These are phyloP conservation scores for Boulengeromyrus knoepffleri DNA, from an alignment of 2,113 vertebrate genomes.

Conservation along the genomic window DNA sequence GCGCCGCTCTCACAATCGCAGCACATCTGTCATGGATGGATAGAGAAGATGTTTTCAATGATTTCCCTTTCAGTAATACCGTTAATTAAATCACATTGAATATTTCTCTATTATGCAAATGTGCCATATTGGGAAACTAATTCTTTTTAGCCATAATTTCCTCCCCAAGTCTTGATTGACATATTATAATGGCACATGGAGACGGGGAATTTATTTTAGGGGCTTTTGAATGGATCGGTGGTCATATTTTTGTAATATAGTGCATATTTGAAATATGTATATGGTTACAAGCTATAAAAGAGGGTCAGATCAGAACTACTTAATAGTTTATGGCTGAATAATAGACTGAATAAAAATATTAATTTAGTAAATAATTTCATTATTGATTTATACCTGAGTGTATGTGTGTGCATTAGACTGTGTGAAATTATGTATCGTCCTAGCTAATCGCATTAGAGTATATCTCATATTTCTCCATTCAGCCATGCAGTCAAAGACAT, in stretches of 20 bases:
- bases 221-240: background rate
- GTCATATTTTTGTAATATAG: background rate
- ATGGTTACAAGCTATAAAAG: background rate
- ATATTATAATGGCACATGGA: conserved; percentile 20
- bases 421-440: background rate
- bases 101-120: conserved; percentile 46
- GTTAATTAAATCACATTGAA: conserved; percentile 49
- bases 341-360: background rate
- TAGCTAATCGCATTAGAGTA: conserved; percentile 8
- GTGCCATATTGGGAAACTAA: conserved; percentile 33
- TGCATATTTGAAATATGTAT: conserved; percentile 3
- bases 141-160: conserved; percentile 37
- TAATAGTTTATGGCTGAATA: background rate
- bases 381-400: background rate
- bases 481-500: conserved; percentile 27
- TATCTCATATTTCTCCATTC: conserved; percentile 43
- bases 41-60: conserved; percentile 35
- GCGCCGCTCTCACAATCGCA: conserved; percentile 31
- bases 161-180: conserved; percentile 33
- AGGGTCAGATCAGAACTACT: background rate
- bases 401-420: background rate
- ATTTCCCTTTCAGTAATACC: conserved; percentile 43
- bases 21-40: conserved; percentile 43
- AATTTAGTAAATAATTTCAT: background rate
- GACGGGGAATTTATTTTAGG: conserved; percentile 18